Conservation (phyloP, 2,888 invertebrate species). For the Drosophila paramelanica region DNA sequence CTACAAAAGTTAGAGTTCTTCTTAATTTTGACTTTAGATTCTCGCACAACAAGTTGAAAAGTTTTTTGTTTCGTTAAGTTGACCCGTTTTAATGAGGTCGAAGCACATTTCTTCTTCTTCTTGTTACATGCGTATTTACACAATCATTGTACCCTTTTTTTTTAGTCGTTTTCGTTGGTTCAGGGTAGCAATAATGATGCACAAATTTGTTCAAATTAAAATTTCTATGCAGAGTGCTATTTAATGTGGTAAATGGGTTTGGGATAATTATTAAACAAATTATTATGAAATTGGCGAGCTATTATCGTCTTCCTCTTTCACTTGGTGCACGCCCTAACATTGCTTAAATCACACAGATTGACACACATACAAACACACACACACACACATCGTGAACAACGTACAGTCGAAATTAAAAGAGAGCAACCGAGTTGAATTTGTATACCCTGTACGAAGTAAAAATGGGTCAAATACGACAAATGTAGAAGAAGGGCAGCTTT, state of each 20-base stretch:
- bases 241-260: constrained; percentile 47
- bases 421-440: background rate
- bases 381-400: background rate
- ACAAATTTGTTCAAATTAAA: constrained; percentile 65
- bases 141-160: background rate
- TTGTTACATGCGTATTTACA: constrained; percentile 2
- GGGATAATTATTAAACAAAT: constrained; percentile 71
- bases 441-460: background rate
- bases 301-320: constrained; percentile 64
- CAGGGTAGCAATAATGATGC: constrained; percentile 22
- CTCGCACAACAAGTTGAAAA: too few species aligned
- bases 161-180: too few species aligned
- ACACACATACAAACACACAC: background rate
- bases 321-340: constrained; percentile 4
- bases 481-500: too few species aligned
- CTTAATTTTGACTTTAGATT: too few species aligned
- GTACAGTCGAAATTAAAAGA: background rate
- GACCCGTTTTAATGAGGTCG: too few species aligned
- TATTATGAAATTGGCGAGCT: constrained; percentile 76
- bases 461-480: background rate
- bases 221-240: constrained; percentile 50
- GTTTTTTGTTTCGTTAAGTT: too few species aligned
- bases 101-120: background rate
- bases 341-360: background rate
- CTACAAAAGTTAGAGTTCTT: too few species aligned